These are phyloP conservation scores for Anisognathus igniventris DNA, from an alignment of 2,797 vertebrate species.

Conservation along the genomic window DNA sequence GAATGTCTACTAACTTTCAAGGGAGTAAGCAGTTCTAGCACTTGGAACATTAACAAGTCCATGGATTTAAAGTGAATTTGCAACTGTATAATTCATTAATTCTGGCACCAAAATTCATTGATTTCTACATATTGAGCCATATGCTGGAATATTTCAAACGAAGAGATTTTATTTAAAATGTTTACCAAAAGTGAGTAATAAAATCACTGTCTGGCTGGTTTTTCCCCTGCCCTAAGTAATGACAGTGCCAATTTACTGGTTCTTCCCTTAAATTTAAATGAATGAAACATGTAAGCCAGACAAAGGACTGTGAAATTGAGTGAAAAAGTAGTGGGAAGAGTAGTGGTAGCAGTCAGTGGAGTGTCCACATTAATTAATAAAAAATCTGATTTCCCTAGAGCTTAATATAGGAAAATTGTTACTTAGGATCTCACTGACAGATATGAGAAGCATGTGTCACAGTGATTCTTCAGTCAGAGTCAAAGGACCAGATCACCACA, in stretches of 20 bases:
- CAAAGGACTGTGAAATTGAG: neutral
- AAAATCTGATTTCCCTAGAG: neutral
- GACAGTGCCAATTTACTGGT: neutral
- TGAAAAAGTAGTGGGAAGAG: neutral
- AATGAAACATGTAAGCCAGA: neutral
- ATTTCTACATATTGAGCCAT: neutral
- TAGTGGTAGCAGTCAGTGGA: neutral
- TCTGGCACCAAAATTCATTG: neutral
- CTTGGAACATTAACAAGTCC: neutral
- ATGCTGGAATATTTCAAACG: neutral
- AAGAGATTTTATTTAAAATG: neutral
- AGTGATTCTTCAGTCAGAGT: neutral
- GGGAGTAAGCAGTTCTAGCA: neutral
- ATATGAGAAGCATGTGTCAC: neutral
- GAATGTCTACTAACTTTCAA: neutral
- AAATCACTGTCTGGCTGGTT: neutral
- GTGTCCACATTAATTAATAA: neutral
- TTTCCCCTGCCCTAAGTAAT: neutral
- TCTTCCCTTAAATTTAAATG: neutral
- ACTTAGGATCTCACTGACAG: neutral
- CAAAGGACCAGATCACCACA: neutral
- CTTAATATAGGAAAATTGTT: neutral
- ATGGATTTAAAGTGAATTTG: neutral
- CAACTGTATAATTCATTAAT: neutral
- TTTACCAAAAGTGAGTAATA: neutral